Conservation (phyloP, 2,113 vertebrate species). For the Oryzias celebensis region DNA sequence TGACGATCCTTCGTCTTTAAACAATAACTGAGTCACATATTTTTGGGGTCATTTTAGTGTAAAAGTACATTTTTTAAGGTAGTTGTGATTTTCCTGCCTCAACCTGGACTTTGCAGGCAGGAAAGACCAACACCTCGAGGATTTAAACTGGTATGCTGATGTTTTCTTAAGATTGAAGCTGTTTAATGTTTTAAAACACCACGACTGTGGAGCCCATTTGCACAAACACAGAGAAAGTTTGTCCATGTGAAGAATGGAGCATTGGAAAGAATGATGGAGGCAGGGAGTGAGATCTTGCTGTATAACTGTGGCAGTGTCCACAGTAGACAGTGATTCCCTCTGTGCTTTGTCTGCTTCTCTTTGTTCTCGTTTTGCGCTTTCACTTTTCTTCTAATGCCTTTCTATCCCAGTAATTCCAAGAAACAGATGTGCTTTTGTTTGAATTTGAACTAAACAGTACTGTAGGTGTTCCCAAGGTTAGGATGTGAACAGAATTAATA, state of each 20-base stretch:
- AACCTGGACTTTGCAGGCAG: not conserved
- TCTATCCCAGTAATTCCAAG: constrained; percentile 38
- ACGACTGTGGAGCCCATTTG: constrained; percentile 16
- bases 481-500: constrained; percentile 39
- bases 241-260: constrained; percentile 56
- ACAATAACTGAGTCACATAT: not conserved
- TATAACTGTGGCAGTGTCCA: constrained; percentile 72
- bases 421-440: constrained; percentile 66
- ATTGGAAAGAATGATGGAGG: constrained; percentile 57
- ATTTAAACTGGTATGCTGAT: constrained; percentile 48
- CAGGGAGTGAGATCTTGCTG: constrained; percentile 53
- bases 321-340: constrained; percentile 55
- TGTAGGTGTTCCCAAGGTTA: constrained; percentile 36
- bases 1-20: not conserved
- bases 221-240: constrained; percentile 50
- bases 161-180: constrained; percentile 18
- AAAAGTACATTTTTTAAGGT: not conserved
- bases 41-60: not conserved
- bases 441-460: constrained; percentile 49
- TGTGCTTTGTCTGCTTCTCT: constrained; percentile 62
- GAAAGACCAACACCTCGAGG: constrained; percentile 21
- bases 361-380: constrained; percentile 40
- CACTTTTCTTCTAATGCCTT: constrained; percentile 28
- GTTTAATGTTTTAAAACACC: constrained; percentile 23
- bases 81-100: not conserved